A percentile compares a stretch with the other conserved stretches of the same genome.
phyloP scores from a whole-genome alignment of 1,140 invertebrate species.

The Parapsyche elsis region DNA sequence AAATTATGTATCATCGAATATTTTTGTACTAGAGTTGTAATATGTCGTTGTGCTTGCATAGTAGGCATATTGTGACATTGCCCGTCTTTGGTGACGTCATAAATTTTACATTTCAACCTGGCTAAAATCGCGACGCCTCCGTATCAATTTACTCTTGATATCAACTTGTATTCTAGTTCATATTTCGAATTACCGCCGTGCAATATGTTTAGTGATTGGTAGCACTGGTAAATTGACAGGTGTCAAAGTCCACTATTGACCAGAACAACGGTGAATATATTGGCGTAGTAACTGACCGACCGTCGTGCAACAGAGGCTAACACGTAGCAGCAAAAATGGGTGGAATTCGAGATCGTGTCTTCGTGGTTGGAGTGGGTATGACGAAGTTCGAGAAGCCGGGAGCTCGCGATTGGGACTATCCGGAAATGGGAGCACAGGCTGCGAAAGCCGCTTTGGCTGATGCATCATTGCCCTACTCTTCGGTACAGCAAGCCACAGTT shows the following conservation, averaged over 20 bases:
- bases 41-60: no score
- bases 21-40: no score
- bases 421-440: constrained; percentile 93
- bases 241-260: constrained; percentile 33
- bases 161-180: no score
- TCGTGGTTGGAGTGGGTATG: constrained; percentile 97
- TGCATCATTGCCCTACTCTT: constrained; percentile 81
- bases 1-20: no score
- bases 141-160: no score
- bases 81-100: no score
- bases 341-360: constrained; percentile 72
- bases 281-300: background rate
- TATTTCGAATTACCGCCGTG: no score
- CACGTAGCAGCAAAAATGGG: background rate
- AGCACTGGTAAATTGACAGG: constrained; percentile 1
- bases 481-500: constrained; percentile 89
- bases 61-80: no score
- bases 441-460: constrained; percentile 90
- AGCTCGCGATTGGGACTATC: constrained; percentile 87
- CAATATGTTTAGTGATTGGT: no score
- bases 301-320: background rate
- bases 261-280: background rate
- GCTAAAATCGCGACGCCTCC: no score
- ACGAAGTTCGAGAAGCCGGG: constrained; percentile 91
- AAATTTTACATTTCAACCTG: no score